Evolutionary conservation across 2,113 vertebrate genomes (phyloP).

Genomic region (Phoxinus phoxinus): DNA sequence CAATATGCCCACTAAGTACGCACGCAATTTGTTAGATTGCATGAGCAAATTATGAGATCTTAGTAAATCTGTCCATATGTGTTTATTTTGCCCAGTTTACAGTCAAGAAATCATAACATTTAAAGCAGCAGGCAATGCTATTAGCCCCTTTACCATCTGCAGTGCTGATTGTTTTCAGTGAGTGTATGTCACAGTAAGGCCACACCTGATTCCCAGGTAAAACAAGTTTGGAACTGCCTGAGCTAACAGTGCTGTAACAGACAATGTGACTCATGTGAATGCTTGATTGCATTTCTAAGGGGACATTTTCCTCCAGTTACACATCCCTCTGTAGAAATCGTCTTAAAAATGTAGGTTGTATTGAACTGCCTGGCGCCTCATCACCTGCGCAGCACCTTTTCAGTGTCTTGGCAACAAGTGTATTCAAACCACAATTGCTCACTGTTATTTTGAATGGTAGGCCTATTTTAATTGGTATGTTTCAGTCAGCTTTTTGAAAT

Average conservation of each 20-base stretch:
- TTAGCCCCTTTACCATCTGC: background rate
- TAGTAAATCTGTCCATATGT: background rate
- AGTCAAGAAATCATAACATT: background rate
- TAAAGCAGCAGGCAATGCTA: background rate
- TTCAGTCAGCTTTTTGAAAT: background rate
- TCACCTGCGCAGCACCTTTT: conserved; percentile 66
- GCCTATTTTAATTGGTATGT: background rate
- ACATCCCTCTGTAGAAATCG: conserved; percentile 63
- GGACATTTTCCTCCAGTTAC: conserved; percentile 71
- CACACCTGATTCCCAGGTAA: conserved; percentile 63
- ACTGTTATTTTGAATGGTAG: background rate
- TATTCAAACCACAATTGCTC: conserved; percentile 25
- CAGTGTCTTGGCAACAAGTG: conserved; percentile 47
- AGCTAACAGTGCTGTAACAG: conserved; percentile 71
- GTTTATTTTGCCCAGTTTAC: background rate
- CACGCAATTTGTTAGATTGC: background rate
- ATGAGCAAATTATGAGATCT: background rate
- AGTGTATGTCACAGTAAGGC: conserved; percentile 53
- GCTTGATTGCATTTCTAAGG: conserved; percentile 75
- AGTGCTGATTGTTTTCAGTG: conserved; percentile 20
- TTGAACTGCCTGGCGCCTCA: conserved; percentile 73
- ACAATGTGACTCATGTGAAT: conserved; percentile 77
- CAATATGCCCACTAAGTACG: background rate
- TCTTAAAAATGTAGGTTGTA: conserved; percentile 67
- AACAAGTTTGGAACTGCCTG: conserved; percentile 79